These are phyloP conservation scores for Dryomyza anilis DNA, from an alignment of 2,888 invertebrate species.

Conservation along the genomic window DNA sequence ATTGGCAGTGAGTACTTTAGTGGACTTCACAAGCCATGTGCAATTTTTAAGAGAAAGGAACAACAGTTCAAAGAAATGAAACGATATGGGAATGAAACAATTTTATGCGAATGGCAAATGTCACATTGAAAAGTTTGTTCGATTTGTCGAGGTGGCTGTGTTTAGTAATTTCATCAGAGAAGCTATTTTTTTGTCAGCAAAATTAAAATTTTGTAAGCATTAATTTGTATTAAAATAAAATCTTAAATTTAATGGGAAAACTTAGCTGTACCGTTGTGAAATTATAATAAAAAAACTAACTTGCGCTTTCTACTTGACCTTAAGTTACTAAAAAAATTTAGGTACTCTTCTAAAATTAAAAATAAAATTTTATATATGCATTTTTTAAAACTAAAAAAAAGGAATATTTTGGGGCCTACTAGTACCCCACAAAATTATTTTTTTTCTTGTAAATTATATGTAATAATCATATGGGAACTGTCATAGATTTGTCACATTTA, in stretches of 20 bases:
- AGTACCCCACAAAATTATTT: not conserved
- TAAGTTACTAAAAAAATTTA: no score
- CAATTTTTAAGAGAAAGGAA: constrained; percentile 42
- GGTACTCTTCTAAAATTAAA: not conserved
- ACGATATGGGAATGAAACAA: constrained; percentile 7
- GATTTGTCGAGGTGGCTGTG: no score
- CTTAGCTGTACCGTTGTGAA: no score
- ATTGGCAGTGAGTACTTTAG: constrained; percentile 39
- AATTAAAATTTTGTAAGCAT: no score
- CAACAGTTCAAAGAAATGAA: constrained; percentile 14
- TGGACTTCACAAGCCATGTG: constrained; percentile 44
- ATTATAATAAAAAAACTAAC: no score
- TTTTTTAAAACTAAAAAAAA: not conserved
- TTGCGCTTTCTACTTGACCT: no score
- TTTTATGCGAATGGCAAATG: not conserved
- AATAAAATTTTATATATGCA: not conserved
- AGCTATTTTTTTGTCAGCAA: no score
- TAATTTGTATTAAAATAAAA: no score
- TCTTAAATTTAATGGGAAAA: no score
- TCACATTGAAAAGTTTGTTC: not conserved
- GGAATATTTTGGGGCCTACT: not conserved
- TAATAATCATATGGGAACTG: no score
- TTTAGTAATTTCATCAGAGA: no score
- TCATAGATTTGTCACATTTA: no score
- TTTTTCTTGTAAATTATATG: not conserved